Base-by-base conservation (phyloP, 2,888 invertebrate genomes). In the Loripinus fragilis region DNA sequence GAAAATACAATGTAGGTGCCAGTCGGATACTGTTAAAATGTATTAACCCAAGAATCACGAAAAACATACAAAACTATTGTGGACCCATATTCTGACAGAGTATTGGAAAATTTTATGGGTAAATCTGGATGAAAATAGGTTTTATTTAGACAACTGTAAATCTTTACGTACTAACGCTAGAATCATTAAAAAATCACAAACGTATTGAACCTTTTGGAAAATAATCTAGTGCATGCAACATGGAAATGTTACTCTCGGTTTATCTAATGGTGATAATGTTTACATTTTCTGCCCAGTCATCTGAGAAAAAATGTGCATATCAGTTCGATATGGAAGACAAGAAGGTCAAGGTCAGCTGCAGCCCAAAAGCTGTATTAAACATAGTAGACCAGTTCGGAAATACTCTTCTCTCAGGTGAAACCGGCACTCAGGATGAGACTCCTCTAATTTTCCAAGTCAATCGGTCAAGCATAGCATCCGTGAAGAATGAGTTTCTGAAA, bases 301-400 rank as follows among this genome's bases (percentile, higher is more conserved):
- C 67, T 3, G 81, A 79, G 25, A 78, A 78, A 75, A 78, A 79
- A 75, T 87, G 88, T 76, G 78, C 78, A 0, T 87, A 79, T 41
- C 81, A 86, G 48, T 78, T 85, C 50, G 84, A 86, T 41, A 76
- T 81, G 73, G 79, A 81, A 41, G 80, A 74, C 15, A 85, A 86
- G 17, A 72, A 74, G 28, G 80, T 87, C 45, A 81, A 78, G 50
- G 82, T 87, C 12, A 83, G 79, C 0, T 87, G 87, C 69, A 80
- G 80, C 8, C 72, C 80, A 33, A 85, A 85, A 25, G 87, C 81
- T 12, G 84, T 86, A 7, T 71, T 87, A 12, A 83, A 85, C 28
- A 83, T 87, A 15, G 75, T 83, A 0, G 87, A 86, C 48, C 84
- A 87, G 55, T 83, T 83, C 30, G 86, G 86, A 0, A 83, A 81